Evolutionary conservation across 2,113 vertebrate genomes (phyloP).

Genomic region (Taxidea taxus): DNA sequence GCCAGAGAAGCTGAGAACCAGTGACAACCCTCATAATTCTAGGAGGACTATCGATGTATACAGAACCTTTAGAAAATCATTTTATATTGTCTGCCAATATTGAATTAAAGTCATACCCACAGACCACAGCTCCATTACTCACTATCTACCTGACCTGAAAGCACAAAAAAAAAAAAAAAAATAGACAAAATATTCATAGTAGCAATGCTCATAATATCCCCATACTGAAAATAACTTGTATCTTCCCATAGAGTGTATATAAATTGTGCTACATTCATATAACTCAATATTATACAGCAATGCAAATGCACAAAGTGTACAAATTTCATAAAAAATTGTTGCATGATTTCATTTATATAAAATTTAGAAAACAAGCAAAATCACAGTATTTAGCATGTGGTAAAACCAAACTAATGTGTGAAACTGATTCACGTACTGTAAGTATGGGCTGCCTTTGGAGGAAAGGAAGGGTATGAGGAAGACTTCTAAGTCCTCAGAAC

Average conservation of each 20-base stretch:
- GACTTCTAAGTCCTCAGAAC: accelerated
- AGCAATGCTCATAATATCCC: not conserved
- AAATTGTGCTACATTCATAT: not conserved
- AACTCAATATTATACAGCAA: not conserved
- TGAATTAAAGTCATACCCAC: not conserved
- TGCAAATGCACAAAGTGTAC: not conserved
- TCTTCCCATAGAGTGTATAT: not conserved
- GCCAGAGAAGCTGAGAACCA: not conserved
- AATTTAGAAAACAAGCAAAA: not conserved
- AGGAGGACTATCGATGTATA: not conserved
- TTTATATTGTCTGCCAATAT: not conserved
- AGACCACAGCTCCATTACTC: not conserved
- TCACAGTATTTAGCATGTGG: not conserved
- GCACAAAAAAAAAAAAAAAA: not conserved
- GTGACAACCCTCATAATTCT: not conserved
- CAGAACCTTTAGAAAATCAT: not conserved
- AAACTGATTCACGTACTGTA: not conserved
- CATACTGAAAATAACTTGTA: not conserved
- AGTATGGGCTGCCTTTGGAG: not conserved
- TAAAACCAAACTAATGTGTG: not conserved
- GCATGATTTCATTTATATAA: not conserved
- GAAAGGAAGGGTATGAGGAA: not conserved
- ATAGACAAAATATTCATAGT: not conserved
- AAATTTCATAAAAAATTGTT: not conserved
- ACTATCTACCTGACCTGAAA: not conserved